A percentile compares a stretch with the other conserved stretches of the same genome.
Evolutionary conservation across 2,888 invertebrate species (phyloP).

Genomic region (Serrognathus titanus): DNA sequence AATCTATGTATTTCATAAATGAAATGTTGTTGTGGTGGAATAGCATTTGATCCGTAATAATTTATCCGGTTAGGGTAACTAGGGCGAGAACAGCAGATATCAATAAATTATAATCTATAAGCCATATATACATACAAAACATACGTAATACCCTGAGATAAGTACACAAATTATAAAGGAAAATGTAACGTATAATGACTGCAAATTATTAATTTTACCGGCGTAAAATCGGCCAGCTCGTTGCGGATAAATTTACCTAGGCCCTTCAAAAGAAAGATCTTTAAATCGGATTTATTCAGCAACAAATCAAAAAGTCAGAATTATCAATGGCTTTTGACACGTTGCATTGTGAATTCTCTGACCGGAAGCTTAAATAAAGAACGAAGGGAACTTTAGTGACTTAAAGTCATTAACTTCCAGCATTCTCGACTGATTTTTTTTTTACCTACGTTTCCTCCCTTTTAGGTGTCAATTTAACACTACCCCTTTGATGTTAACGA

Average conservation of each 20-base stretch:
- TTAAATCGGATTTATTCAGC: not conserved
- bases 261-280: not conserved
- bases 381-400: not conserved
- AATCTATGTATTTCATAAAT: too few relatives aligned
- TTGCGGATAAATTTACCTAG: too few relatives aligned
- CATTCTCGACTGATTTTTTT: not conserved
- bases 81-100: slow-evolving; percentile 7
- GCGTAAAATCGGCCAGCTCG: not conserved
- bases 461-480: not conserved
- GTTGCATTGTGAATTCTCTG: not conserved
- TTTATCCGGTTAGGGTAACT: slow-evolving; percentile 24
- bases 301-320: slow-evolving; percentile 1
- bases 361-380: slow-evolving; percentile 1
- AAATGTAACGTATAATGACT: slow-evolving; percentile 1
- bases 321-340: not conserved
- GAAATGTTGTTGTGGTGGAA: slow-evolving; percentile 16
- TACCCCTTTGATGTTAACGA: slow-evolving; percentile 1
- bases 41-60: slow-evolving; percentile 13
- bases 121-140: slow-evolving; percentile 3
- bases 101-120: slow-evolving; percentile 7
- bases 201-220: not conserved
- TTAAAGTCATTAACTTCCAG: not conserved
- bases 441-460: slow-evolving; percentile 1
- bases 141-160: slow-evolving; percentile 1
- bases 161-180: slow-evolving; percentile 3